phyloP scores from a whole-genome alignment of 2,888 invertebrate species.

The Nasonia oneida region DNA sequence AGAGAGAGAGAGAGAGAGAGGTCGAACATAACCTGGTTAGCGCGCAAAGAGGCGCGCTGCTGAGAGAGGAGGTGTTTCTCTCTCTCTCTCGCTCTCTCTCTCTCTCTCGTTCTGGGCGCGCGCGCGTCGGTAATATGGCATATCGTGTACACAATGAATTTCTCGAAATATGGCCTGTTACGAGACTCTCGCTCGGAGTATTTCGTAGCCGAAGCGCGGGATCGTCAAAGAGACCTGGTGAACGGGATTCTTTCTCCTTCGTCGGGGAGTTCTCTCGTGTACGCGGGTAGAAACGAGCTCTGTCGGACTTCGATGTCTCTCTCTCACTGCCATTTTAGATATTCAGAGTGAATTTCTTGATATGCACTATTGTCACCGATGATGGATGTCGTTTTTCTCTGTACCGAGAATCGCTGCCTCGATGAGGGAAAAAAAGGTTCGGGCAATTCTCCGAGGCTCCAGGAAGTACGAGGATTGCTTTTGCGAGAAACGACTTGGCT shows the following conservation, averaged over 20 bases:
- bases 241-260: no score
- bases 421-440: background rate
- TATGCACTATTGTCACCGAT: background rate
- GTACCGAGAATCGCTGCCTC: background rate
- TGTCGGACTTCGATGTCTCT: background rate
- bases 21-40: conserved; percentile 51
- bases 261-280: no score
- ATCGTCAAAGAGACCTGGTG: no score
- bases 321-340: conserved; percentile 9
- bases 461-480: no score
- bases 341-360: background rate
- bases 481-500: no score
- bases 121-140: conserved; percentile 23
- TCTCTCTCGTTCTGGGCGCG: background rate
- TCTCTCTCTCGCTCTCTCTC: background rate
- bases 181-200: background rate
- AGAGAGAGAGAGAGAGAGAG: background rate
- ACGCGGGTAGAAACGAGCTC: background rate
- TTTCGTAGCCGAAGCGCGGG: no score
- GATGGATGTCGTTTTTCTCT: background rate
- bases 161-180: background rate
- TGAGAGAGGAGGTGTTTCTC: no score
- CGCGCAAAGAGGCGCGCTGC: conserved; percentile 16
- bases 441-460: no score
- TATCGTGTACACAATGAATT: conserved; percentile 8